Evolutionary conservation across 1,140 invertebrate genomes (phyloP).

Genomic region (Drosophila funebris): DNA sequence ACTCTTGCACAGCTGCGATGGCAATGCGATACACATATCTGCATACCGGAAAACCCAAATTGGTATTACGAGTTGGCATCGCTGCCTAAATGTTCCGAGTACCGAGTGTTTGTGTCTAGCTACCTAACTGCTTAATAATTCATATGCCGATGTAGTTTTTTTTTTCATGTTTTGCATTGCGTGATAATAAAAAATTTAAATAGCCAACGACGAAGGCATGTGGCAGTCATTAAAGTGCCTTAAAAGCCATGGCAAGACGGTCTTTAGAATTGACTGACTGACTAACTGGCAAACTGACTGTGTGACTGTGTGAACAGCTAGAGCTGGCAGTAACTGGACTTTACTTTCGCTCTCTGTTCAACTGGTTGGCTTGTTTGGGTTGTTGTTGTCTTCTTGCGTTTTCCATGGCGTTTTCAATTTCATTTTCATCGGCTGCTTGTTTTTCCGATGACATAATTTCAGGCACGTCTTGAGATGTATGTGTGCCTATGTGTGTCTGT

Average conservation of each 20-base stretch:
- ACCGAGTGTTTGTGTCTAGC: background rate
- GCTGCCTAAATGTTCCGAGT: slow-evolving; percentile 18
- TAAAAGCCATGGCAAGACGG: slow-evolving; percentile 36
- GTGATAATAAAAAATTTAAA: slow-evolving; percentile 47
- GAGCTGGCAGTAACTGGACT: background rate
- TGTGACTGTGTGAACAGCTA: background rate
- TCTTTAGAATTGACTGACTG: slow-evolving; percentile 50
- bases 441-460: slow-evolving; percentile 80
- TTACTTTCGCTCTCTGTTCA: slow-evolving; percentile 53
- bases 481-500: slow-evolving; percentile 9
- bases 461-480: slow-evolving; percentile 41
- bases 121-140: slow-evolving; percentile 32
- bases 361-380: slow-evolving; percentile 6
- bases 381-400: slow-evolving; percentile 15
- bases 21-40: background rate
- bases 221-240: slow-evolving; percentile 55
- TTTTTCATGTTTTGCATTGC: slow-evolving; percentile 35
- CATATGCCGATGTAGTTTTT: slow-evolving; percentile 29
- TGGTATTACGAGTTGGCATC: slow-evolving; percentile 33
- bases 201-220: slow-evolving; percentile 32
- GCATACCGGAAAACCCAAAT: slow-evolving; percentile 65
- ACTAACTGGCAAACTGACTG: background rate
- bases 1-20: slow-evolving; percentile 34
- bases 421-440: slow-evolving; percentile 48
- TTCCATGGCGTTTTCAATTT: slow-evolving; percentile 45